Base-by-base conservation (phyloP, 2,113 vertebrate species). In the Chionodraco myersi region DNA sequence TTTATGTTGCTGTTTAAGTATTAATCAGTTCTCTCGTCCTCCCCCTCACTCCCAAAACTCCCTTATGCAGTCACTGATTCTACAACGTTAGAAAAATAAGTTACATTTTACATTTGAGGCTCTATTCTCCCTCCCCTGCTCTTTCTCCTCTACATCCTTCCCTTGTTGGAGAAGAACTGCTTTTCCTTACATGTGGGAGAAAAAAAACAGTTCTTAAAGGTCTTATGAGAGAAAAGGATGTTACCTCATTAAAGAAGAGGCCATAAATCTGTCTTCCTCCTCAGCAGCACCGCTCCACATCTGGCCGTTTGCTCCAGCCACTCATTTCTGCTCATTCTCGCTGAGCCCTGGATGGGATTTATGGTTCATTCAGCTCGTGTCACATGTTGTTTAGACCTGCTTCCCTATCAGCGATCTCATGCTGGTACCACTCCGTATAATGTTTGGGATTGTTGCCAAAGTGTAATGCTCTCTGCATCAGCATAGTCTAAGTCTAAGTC, bases 161-260 rank as follows among this genome's bases (percentile, higher is more conserved):
- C 23, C 65, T 78, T 45, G 34, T 78, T 77, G 23, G 15, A 70
- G 53, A 86, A 56, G 73, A 88, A 88, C 75, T 60, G 64, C 81
- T 86, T 86, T 87, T 87, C 79, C 77, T 91, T 89, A 77, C 87
- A 93, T 87, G 90, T 89, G 82, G 88, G 84, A 89, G 82, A 79
- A 80, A 82, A 80, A 84, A 86, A 90, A 85, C 83, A 54, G 63
- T 91, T 91, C 86, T 92, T 88, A 84, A 93, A 90, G 84, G 86
- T 93, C 88, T 90, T 93, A 89, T 84, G 92, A 94, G 92, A 89
- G 90, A 94, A 94, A 93, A 95, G 92, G 94, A 94, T 93, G 94
- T 95, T 93, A 93, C 89, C 93, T 95, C 93, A 94, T 94, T 95
- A 94, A 92, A 93, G 91, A 87, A 86, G 82, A 69, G 81, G 87